These are phyloP conservation scores for Onychorhynchus coronatus DNA, from an alignment of 2,113 vertebrate species.

Conservation along the genomic window DNA sequence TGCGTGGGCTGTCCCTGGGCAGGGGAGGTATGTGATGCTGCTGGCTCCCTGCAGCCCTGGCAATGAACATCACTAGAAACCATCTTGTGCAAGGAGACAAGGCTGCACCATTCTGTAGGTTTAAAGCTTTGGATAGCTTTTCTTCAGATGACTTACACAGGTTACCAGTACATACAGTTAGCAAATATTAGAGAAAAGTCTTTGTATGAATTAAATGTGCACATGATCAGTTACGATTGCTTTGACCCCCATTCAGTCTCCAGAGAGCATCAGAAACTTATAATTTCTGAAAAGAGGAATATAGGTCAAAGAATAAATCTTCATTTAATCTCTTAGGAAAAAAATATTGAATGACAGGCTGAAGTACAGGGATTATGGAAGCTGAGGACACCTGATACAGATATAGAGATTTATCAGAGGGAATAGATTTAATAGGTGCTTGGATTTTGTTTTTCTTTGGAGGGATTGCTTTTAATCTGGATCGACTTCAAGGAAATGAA, in stretches of 20 bases:
- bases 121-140: background rate
- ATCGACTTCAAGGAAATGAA: constrained; percentile 24
- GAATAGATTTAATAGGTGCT: background rate
- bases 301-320: background rate
- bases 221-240: background rate
- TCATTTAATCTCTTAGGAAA: background rate
- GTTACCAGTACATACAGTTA: background rate
- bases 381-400: background rate
- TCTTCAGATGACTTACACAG: background rate
- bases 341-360: background rate
- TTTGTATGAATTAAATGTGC: background rate
- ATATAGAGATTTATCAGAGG: background rate
- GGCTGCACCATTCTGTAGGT: background rate
- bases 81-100: background rate
- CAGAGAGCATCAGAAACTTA: background rate
- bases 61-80: background rate
- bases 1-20: background rate
- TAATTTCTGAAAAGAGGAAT: background rate
- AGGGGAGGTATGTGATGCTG: background rate
- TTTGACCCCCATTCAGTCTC: background rate
- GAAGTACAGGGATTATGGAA: background rate
- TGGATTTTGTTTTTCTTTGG: background rate
- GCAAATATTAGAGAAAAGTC: background rate
- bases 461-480: constrained; percentile 37
- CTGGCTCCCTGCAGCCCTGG: background rate